Evolutionary conservation across 1,140 invertebrate genomes (phyloP), one percentile per base, ranked within the genome.

Genomic region (Drosophila bipectinata): DNA sequence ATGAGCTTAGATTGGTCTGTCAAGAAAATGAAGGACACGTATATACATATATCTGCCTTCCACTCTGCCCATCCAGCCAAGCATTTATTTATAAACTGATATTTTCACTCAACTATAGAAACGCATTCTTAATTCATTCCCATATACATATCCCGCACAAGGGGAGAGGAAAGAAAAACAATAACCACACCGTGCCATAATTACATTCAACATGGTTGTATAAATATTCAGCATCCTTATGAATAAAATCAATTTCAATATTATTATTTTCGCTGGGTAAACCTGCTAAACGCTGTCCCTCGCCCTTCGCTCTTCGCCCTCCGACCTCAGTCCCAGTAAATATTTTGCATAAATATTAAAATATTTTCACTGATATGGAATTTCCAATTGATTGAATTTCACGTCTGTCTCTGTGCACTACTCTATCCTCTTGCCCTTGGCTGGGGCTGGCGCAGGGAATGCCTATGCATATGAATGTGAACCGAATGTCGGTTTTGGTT

Each of bases 311-410:
- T 18, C 26, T 15, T 39, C 41, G 63, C n/a, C 24, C 24, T 51
- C 9, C 51, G 52, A 66, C 56, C 60, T 21, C 21, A 21, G 21
- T 21, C 21, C 21, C 21, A 21, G 66, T 78, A 87, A 87, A 81
- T 77, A 68, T 81, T 82, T 82, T 82, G 79, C 79, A 82, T 82
- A 82, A 82, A 87, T 88, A 88, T 88, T 78, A 68, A 87, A 87
- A 87, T 87, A 87, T 88, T 88, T 85, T 64, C 82, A 87, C 71
- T 79, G 80, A 83, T 79, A 87, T 75, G 82, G 74, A 85, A 85
- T 87, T 85, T 87, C 75, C 83, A 79, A 73, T 76, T 87, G 82
- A 88, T 87, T 87, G 83, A 88, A 85, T 87, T 76, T 59, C 48
- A 54, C 52, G 44, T 56, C 49, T 59, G 49, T 51, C 34, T 55